Percentiles rank a stretch among this genome's conserved stretches.
Evolutionary conservation across 2,113 vertebrate genomes (phyloP).

Genomic region (Bubo blakistoni): DNA sequence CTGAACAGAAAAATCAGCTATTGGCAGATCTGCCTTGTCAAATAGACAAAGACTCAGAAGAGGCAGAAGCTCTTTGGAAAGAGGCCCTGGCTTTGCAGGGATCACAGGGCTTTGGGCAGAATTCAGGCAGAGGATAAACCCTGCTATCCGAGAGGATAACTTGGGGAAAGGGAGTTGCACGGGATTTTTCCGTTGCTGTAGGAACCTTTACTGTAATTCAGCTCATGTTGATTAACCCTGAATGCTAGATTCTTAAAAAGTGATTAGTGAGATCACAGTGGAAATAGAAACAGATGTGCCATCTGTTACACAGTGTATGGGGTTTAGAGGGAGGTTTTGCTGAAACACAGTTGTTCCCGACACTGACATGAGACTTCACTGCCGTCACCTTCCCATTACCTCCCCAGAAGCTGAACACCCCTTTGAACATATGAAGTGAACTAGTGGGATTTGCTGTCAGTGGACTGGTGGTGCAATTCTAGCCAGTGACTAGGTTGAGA

Average conservation of each 20-base stretch:
- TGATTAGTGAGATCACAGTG: constrained; percentile 51
- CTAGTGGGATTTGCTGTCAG: background rate
- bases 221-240: constrained; percentile 50
- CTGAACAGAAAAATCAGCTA: background rate
- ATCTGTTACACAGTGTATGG: background rate
- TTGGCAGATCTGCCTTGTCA: background rate
- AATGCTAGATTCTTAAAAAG: constrained; percentile 45
- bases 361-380: background rate
- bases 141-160: background rate
- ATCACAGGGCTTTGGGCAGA: background rate
- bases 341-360: background rate
- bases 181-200: background rate
- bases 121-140: constrained; percentile 14
- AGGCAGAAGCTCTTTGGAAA: background rate
- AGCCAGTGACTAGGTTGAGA: background rate
- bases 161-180: background rate
- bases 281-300: constrained; percentile 55
- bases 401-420: background rate
- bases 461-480: background rate
- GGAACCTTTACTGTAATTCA: constrained; percentile 22
- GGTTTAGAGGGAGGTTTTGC: background rate
- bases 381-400: background rate
- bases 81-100: background rate
- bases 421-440: background rate
- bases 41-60: background rate